Evolutionary conservation across 2,113 vertebrate genomes (phyloP), one percentile per base, ranked within the genome.

Genomic region (Rhynchopsitta pachyrhyncha): DNA sequence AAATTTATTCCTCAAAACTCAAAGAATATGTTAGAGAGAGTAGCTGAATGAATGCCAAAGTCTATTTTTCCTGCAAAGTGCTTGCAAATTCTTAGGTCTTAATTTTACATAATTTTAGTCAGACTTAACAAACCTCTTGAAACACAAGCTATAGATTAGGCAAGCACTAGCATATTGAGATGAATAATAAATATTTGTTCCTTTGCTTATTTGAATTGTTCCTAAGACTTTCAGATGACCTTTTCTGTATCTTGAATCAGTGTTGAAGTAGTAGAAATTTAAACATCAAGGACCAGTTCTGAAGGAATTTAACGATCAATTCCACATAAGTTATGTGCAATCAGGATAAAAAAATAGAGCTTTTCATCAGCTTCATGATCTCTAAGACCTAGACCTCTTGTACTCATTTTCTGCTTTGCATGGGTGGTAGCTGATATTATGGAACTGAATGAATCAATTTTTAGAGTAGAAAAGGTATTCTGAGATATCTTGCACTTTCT

Each of bases 171-270:
- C 5, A 68, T 92, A 71, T 28, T 2, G 5, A 78, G 11, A 4
- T 82, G 80, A 95, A 93, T 82, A 93, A 75, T 39, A 88, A 69
- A 73, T 78, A 60, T 84, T 95, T 95, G 16, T 25, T 86, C 5
- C 27, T 47, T 86, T 1, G 0, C 14, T 73, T 59, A 3, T 88
- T 22, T 85, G 64, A 62, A 57, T 42, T 85, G 28, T 46, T 93
- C 39, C 27, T 74, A 88, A 89, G 37, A 44, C 19, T 78, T 90
- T 68, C 55, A 82, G 22, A 93, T 11, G 22, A 60, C 24, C 22
- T 83, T 66, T 90, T 87, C 53, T 84, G 3, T 37, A 17, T 49
- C 50, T 86, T 86, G 57, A 95, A 88, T 97, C 73, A 93, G 5
- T 64, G 33, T 44, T 77, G 82, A 97, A 96, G 59, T 80, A 82